A percentile compares a stretch with the other conserved stretches of the same genome.
These are phyloP conservation scores for Dynastes hyllus DNA, from an alignment of 2,888 invertebrate genomes.

Conservation along the genomic window DNA sequence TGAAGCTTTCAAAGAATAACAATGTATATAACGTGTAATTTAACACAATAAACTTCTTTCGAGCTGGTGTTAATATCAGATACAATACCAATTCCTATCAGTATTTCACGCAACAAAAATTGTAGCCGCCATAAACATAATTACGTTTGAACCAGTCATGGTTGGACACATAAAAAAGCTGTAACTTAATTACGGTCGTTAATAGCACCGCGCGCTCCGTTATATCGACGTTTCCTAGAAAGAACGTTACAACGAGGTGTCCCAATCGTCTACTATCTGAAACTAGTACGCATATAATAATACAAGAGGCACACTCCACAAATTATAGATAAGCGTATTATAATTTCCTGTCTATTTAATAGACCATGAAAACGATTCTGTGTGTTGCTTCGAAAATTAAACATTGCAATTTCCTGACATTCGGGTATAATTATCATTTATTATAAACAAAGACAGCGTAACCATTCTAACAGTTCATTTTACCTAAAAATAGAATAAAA, in stretches of 20 bases:
- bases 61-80: too few species aligned
- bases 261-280: constrained; percentile 23
- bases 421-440: constrained; percentile 44
- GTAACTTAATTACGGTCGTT: constrained; percentile 43
- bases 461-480: constrained; percentile 12
- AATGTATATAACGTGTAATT: too few species aligned
- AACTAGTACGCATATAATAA: constrained; percentile 34
- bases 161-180: constrained; percentile 27
- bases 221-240: constrained; percentile 41
- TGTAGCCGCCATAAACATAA: constrained; percentile 30
- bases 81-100: neutral
- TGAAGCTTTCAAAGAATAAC: too few species aligned
- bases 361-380: constrained; percentile 61
- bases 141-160: constrained; percentile 39
- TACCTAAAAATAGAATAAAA: constrained; percentile 11
- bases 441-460: constrained; percentile 18
- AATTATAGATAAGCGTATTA: constrained; percentile 48
- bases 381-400: constrained; percentile 47
- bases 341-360: constrained; percentile 59
- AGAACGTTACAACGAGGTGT: constrained; percentile 39
- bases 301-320: constrained; percentile 50
- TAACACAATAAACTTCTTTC: too few species aligned
- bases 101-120: constrained; percentile 1
- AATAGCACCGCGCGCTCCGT: constrained; percentile 19
- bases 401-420: constrained; percentile 48